Percentiles rank a stretch among this genome's conserved stretches.
These are phyloP conservation scores for Indri indri DNA, from an alignment of 2,113 vertebrate genomes.

Conservation along the genomic window DNA sequence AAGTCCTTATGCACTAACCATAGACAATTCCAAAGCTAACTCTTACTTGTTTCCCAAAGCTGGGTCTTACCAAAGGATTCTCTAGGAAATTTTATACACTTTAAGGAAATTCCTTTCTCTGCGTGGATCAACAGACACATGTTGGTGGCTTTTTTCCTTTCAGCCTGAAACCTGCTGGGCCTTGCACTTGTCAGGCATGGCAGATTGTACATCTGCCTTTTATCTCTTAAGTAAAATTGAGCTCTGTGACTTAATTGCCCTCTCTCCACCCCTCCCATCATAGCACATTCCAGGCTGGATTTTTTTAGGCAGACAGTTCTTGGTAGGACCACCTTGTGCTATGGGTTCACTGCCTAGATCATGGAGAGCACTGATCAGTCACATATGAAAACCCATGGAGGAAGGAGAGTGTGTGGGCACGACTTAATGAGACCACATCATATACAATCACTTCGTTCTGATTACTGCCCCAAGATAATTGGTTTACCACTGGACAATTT, in stretches of 20 bases:
- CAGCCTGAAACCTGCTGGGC: background rate
- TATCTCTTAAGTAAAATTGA: background rate
- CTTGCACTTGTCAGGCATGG: background rate
- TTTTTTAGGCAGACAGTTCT: background rate
- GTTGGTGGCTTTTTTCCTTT: background rate
- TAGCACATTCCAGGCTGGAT: background rate
- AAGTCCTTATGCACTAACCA: background rate
- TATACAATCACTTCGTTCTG: accelerated
- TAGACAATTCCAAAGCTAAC: background rate
- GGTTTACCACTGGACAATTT: background rate
- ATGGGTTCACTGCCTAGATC: background rate
- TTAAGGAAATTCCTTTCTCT: background rate
- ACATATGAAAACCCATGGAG: background rate
- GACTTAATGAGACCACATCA: background rate
- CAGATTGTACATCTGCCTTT: background rate
- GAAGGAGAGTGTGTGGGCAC: background rate
- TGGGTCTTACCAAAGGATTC: background rate
- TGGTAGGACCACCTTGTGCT: background rate
- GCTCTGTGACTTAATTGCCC: background rate
- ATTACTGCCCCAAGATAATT: background rate
- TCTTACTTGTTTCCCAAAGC: background rate
- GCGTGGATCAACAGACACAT: background rate
- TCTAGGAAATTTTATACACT: background rate
- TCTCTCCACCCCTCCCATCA: background rate
- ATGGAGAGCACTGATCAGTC: accelerated